These are phyloP conservation scores for Sebastes iracundus DNA, from an alignment of 2,797 vertebrate genomes.

Conservation along the genomic window DNA sequence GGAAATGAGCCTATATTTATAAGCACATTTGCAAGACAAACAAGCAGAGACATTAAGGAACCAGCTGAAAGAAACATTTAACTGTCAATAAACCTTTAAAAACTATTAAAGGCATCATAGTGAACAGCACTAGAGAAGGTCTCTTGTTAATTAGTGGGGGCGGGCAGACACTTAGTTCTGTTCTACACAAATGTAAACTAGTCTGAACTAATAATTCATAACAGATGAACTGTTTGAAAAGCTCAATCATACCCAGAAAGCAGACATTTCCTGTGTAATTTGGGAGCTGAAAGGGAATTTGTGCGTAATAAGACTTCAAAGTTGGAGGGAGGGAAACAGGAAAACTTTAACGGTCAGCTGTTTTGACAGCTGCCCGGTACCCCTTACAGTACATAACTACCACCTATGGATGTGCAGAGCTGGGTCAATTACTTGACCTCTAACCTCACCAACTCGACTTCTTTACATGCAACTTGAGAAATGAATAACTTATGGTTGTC, in stretches of 20 bases:
- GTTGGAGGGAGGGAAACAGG: not conserved
- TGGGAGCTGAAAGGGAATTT: not conserved
- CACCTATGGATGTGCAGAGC: conserved; percentile 48
- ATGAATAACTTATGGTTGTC: not conserved
- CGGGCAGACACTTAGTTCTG: not conserved
- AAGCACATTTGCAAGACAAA: not conserved
- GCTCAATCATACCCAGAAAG: not conserved
- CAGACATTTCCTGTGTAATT: conserved; percentile 1
- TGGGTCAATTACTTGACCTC: conserved; percentile 2
- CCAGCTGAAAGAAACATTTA: not conserved
- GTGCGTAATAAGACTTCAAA: not conserved
- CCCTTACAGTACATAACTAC: conserved; percentile 40
- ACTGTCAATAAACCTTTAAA: not conserved
- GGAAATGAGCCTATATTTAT: no score
- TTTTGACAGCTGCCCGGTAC: conserved; percentile 68
- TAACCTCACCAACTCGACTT: not conserved
- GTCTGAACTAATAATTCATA: not conserved
- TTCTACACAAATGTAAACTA: not conserved
- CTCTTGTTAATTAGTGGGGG: not conserved
- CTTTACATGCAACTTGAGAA: not conserved
- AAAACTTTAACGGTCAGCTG: conserved; percentile 5
- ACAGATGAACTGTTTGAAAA: not conserved
- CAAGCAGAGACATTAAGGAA: not conserved
- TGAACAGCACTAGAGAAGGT: not conserved
- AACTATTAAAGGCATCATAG: not conserved